Conservation (phyloP, 1,140 invertebrate species). For the Formica selysi region DNA sequence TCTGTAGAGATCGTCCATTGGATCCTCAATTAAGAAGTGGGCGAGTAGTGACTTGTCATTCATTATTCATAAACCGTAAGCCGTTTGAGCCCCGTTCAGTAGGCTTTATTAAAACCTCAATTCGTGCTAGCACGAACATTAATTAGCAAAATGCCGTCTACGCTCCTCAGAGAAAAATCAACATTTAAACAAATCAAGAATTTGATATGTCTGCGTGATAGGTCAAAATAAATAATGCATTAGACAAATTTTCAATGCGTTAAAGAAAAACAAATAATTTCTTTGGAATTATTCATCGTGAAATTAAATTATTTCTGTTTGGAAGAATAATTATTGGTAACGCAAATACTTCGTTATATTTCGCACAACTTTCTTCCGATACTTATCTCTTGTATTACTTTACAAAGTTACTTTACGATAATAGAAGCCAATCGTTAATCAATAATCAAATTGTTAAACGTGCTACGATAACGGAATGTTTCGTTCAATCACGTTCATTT, state of each 20-base stretch:
- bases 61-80: slow-evolving; percentile 51
- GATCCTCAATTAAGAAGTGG: slow-evolving; percentile 33
- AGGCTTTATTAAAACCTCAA: slow-evolving; percentile 45
- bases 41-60: slow-evolving; percentile 18
- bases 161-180: not conserved
- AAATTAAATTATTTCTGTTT: not conserved
- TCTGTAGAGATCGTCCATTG: slow-evolving; percentile 15
- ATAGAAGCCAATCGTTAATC: not conserved
- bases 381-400: not conserved
- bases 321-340: not conserved
- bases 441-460: not conserved
- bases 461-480: not conserved
- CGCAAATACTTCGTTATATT: not conserved
- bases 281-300: not conserved
- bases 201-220: not conserved
- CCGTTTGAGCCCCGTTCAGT: not conserved
- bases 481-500: not conserved
- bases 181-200: not conserved
- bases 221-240: not conserved
- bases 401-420: not conserved
- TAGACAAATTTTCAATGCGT: not conserved
- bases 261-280: slow-evolving; percentile 19
- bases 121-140: not conserved
- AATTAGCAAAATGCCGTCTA: slow-evolving; percentile 11
- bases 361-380: not conserved